These are phyloP conservation scores for Hymenopus coronatus DNA, from an alignment of 2,888 invertebrate genomes.

Conservation along the genomic window DNA sequence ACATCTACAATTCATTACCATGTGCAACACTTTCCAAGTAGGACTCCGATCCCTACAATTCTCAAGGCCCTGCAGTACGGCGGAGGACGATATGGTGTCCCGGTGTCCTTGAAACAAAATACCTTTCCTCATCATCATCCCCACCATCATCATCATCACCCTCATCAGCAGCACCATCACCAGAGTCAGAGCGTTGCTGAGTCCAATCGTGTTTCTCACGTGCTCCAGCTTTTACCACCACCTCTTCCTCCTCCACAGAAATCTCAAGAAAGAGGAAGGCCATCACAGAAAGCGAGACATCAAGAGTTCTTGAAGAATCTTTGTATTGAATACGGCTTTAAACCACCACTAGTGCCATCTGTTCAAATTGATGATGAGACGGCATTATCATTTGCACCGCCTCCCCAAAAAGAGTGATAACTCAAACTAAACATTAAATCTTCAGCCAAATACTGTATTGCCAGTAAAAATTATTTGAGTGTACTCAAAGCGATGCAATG, in stretches of 20 bases:
- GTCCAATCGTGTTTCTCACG: slow-evolving; percentile 26
- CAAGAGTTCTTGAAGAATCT: slow-evolving; percentile 50
- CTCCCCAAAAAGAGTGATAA: neutral
- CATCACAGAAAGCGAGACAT: neutral
- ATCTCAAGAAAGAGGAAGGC: neutral
- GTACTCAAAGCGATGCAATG: neutral
- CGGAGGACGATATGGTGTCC: slow-evolving; percentile 11
- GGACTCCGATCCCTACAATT: neutral
- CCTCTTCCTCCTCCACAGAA: slow-evolving; percentile 28
- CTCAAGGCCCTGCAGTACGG: slow-evolving; percentile 5
- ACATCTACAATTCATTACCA: slow-evolving; percentile 18
- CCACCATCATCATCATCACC: neutral
- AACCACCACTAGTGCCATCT: slow-evolving; percentile 77
- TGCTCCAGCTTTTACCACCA: slow-evolving; percentile 31
- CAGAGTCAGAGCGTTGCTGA: neutral
- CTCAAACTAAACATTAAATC: neutral
- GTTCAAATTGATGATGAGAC: slow-evolving; percentile 70
- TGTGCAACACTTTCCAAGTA: slow-evolving; percentile 1
- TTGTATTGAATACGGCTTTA: slow-evolving; percentile 75
- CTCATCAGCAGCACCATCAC: neutral
- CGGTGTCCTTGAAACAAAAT: neutral
- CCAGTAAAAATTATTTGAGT: neutral
- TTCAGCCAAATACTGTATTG: neutral
- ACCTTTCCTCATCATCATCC: neutral
- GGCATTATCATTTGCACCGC: neutral